Conservation (phyloP, 2,797 vertebrate genomes). For the Gobionotothen gibberifrons region DNA sequence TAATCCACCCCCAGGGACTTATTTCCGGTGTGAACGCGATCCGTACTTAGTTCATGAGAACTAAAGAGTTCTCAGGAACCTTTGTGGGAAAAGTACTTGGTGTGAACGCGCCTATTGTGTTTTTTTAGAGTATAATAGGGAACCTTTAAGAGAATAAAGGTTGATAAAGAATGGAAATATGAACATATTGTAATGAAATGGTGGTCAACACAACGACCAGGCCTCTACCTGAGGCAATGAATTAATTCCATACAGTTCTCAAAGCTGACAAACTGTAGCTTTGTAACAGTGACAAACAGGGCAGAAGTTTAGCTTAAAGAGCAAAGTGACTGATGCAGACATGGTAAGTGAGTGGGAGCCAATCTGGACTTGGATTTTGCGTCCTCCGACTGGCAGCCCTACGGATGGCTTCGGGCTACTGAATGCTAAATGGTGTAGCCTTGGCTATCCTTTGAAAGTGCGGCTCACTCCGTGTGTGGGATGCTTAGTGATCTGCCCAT, state of each 20-base stretch:
- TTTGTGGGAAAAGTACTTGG: no score
- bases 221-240: conserved; percentile 43
- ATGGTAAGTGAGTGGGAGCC: conserved; percentile 80
- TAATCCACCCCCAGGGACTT: no score
- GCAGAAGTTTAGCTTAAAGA: conserved; percentile 53
- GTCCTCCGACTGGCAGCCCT: conserved; percentile 75
- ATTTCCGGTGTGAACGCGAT: no score
- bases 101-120: no score
- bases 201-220: conserved; percentile 28
- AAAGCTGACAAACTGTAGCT: conserved; percentile 18
- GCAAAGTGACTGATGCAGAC: conserved; percentile 70
- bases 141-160: conserved; percentile 17
- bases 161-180: conserved; percentile 21
- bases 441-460: conserved; percentile 76
- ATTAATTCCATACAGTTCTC: conserved; percentile 44
- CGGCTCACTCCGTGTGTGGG: conserved; percentile 74
- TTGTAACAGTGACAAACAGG: conserved; percentile 48
- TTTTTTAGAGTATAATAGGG: no score
- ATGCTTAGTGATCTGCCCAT: conserved; percentile 76
- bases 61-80: no score
- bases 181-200: conserved; percentile 39
- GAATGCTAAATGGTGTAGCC: conserved; percentile 75
- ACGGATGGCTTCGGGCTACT: conserved; percentile 74
- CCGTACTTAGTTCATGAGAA: no score
- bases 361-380: conserved; percentile 74